Base-by-base conservation (phyloP, 2,113 vertebrate species). In the Gadus chalcogrammus region DNA sequence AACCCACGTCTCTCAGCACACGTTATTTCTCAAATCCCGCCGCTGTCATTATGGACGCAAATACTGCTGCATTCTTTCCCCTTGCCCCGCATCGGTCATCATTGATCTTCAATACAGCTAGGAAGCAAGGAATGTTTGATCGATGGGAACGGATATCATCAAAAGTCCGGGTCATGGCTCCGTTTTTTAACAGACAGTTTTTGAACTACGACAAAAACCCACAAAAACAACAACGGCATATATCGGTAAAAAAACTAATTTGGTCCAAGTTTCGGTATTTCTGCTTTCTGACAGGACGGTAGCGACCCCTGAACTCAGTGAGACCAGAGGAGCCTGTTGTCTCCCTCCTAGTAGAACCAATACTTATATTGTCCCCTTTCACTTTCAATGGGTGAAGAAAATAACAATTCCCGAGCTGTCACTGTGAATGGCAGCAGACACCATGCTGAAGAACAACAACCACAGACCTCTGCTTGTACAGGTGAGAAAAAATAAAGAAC, bases 21-120 rank as follows among this genome's bases (percentile, higher is more conserved):
- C 80, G 74, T 86, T 85, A 89, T 89, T 89, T 85, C 72, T 71
- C 77, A 83, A 86, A 82, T 85, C 84, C 82, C 75, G 20, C 60
- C 70, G 66, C 79, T 38, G 66, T 74, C 77, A 78, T 82, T 83
- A 76, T 82, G 76, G 73, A 80, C 73, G 79, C 72, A 72, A 62
- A 74, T 53, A 17, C 67, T 74, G 81, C 83, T 81, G 68, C 83
- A 81, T 84, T 85, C 80, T 81, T 77, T 74, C 68, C 70, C 24
- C 62, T 67, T 67, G 28, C 65, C 38, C 67, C 72, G 74, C 65
- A 48, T 67, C 77, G 35, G 53, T 71, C 38, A 24, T 61, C 31
- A 35, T 35, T 35, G 31, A 35, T 7, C 4, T 35, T 35, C 20
- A 2, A 22, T 65, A 55, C 28, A 27, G 74, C 64, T 58, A 61